Conservation (phyloP, 1,140 invertebrate species). For the Zelostemma sp. region DNA sequence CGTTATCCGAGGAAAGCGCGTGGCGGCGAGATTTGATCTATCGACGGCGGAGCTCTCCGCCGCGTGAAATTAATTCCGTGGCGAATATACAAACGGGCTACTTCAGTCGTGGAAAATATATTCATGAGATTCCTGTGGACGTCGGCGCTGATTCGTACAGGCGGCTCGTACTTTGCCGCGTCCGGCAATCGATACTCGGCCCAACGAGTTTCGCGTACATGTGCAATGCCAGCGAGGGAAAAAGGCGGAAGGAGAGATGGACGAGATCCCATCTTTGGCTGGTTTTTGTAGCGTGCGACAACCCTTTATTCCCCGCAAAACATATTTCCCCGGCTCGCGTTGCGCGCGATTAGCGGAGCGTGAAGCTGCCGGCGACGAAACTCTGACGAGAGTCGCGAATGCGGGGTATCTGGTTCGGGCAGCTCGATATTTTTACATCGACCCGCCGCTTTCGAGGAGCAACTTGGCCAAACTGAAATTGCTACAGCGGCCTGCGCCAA, state of each 20-base stretch:
- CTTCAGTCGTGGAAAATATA: slow-evolving; percentile 13
- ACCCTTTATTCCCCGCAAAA: slow-evolving; percentile 6
- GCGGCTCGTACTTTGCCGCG: not conserved
- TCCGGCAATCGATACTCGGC: slow-evolving; percentile 7
- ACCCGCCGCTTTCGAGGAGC: not conserved
- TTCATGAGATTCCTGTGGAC: slow-evolving; percentile 15
- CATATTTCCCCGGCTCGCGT: slow-evolving; percentile 1
- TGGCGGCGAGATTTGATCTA: slow-evolving; percentile 8
- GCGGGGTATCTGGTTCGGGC: not conserved
- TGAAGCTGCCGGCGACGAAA: not conserved
- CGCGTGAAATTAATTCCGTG: slow-evolving; percentile 17
- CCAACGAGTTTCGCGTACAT: slow-evolving; percentile 6
- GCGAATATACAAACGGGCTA: slow-evolving; percentile 17
- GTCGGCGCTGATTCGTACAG: slow-evolving; percentile 7
- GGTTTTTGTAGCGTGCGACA: slow-evolving; percentile 9
- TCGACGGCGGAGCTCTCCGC: not conserved
- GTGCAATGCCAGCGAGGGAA: not conserved
- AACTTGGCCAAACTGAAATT: slow-evolving; percentile 36
- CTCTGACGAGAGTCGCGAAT: not conserved
- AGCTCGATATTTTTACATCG: slow-evolving; percentile 33
- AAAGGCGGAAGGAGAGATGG: not conserved
- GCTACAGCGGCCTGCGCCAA: slow-evolving; percentile 24
- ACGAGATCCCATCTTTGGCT: slow-evolving; percentile 5
- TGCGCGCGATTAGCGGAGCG: slow-evolving; percentile 6
- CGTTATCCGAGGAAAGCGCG: not conserved